A percentile compares a stretch with the other conserved stretches of the same genome.
Evolutionary conservation across 2,888 invertebrate species (phyloP).

Genomic region (Gonocerus acuteangulatus): DNA sequence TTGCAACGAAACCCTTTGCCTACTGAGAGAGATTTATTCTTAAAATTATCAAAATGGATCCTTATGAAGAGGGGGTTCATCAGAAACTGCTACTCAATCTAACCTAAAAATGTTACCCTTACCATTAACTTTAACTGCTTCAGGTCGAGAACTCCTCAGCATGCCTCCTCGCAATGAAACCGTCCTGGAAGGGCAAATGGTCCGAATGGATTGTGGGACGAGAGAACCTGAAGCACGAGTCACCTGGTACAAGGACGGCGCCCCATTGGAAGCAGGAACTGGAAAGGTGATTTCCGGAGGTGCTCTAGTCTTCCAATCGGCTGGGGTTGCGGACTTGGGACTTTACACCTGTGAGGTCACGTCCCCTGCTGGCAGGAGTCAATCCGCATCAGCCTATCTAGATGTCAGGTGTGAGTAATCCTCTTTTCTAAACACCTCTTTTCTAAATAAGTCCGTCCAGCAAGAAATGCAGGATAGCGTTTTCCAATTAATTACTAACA

Average conservation of each 20-base stretch:
- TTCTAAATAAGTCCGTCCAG: no score
- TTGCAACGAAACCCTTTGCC: no score
- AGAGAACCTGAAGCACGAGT: slow-evolving; percentile 60
- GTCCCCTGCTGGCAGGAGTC: slow-evolving; percentile 60
- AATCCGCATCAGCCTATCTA: slow-evolving; percentile 75
- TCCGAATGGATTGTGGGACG: slow-evolving; percentile 72
- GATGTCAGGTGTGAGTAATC: slow-evolving; percentile 80
- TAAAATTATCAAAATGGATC: no score
- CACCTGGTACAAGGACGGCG: slow-evolving; percentile 58
- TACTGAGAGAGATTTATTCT: no score
- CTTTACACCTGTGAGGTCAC: slow-evolving; percentile 79
- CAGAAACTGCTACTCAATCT: no score
- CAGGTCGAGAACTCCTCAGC: slow-evolving; percentile 75
- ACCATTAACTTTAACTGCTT: no score
- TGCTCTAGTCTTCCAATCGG: slow-evolving; percentile 67
- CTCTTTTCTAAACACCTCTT: no score
- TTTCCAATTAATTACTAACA: no score
- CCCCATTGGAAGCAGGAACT: slow-evolving; percentile 42
- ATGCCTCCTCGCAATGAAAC: slow-evolving; percentile 84
- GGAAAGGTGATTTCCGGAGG: slow-evolving; percentile 62
- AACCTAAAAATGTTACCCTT: no score
- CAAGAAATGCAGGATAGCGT: no score
- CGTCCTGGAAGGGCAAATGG: slow-evolving; percentile 73
- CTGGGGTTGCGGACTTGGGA: slow-evolving; percentile 75
- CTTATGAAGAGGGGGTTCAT: no score